Base-by-base conservation (phyloP, 2,113 vertebrate genomes). In the Zapus hudsonius region DNA sequence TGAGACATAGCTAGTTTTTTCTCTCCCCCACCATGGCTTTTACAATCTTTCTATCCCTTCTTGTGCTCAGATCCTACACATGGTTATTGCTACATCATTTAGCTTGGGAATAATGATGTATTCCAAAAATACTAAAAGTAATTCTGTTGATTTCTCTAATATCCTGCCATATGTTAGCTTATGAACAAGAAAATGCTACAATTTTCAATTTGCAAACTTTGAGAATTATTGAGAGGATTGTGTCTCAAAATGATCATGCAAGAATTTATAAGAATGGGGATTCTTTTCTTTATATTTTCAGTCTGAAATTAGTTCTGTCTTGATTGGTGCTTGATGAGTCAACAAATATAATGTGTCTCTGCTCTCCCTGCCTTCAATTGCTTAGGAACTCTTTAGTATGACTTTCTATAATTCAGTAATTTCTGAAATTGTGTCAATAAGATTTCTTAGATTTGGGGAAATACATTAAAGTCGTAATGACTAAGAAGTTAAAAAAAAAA, bases 241-340 rank as follows among this genome's bases (percentile, higher is more conserved):
- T 63, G 93, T 64, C 61, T 83, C 64, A 85, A 22, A 81, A 83
- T 64, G 61, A 85, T 94, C 5, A 44, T 79, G 74, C 61, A 84
- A 90, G 31, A 90, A 89, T 94, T 93, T 93, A 94, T 84, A 94
- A 95, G 63, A 73, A 88, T 38, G 70, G 40, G 7, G 9, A 10
- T 84, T 89, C 20, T 74, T 85, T 7, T 90, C 67, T 80, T 66
- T 82, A 84, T 22, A 84, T 90, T 42, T 89, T 88, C 88, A 83
- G 91, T 52, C 88, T 75, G 40, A 40, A 97, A 86, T 79, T 75
- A 72, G 15, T 83, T 19, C 38, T 93, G n/a, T 73, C 86, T 84
- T 36, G 92, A 31, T 79, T 90, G 31, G 93, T 47, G 61, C 66
- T 72, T 55, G 8, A 74, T 72, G 33, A 33, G 10, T 88, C 27